These are phyloP conservation scores for Chironomus tepperi DNA, from an alignment of 1,140 invertebrate species.

Conservation along the genomic window DNA sequence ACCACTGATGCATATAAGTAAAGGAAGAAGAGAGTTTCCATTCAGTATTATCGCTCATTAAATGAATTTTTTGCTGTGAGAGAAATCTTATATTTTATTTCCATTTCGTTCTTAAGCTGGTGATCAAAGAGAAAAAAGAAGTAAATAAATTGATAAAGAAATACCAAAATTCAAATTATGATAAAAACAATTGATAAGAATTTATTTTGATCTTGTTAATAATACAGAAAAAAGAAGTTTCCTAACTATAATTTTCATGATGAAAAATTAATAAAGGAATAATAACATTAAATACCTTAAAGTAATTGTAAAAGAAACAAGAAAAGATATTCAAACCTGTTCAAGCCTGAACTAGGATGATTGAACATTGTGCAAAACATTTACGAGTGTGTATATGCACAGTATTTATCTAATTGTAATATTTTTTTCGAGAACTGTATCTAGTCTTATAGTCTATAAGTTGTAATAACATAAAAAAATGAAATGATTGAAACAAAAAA, in stretches of 20 bases:
- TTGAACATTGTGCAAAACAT: neutral
- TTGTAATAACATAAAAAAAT: neutral
- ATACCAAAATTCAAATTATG: neutral
- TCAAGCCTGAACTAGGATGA: too few relatives aligned
- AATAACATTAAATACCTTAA: neutral
- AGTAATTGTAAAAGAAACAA: neutral
- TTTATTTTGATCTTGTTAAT: too few relatives aligned
- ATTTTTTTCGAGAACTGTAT: neutral
- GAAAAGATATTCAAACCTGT: too few relatives aligned
- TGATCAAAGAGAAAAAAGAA: too few relatives aligned
- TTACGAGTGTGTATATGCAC: neutral
- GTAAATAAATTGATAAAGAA: neutral
- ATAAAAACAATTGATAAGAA: neutral
- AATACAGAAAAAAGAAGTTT: neutral
- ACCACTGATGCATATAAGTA: too few relatives aligned
- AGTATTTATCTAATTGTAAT: neutral
- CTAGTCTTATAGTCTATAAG: neutral
- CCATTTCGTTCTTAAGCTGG: neutral
- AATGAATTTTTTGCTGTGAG: slow-evolving; percentile 8
- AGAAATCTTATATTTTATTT: neutral
- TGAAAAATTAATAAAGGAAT: too few relatives aligned
- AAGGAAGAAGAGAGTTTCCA: neutral
- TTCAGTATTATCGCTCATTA: neutral
- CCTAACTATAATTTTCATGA: too few relatives aligned
- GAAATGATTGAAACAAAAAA: neutral